Base-by-base conservation (phyloP, 1,140 invertebrate species). In the Metaphire vulgaris region DNA sequence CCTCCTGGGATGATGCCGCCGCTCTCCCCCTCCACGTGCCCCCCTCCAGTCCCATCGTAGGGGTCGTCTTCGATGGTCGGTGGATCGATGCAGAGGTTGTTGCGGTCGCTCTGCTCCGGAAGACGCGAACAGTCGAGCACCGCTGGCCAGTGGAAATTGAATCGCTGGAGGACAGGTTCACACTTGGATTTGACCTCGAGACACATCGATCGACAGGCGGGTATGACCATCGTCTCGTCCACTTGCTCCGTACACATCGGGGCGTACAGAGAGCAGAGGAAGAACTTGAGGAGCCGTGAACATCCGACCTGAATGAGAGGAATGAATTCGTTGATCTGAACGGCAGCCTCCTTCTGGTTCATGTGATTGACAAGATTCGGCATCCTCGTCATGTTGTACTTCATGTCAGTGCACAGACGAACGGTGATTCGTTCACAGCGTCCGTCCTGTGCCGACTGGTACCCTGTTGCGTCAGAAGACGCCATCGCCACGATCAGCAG, bases 301-400 rank as follows among this genome's bases (percentile, higher is more conserved):
- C 96, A 98, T 33, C 83, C 72, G 6, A 34, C 28, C 41, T 64
- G 33, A 30, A 73, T 41, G 72, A 73, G 72, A 16, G 56, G 74
- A 1, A 80, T 79, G 69, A 81, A 82, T 30, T 83, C 74, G 81
- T 83, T 80, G 69, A 82, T 78, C 56, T 82, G 78, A 6, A 79
- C 65, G 26, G 76, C 96, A 29, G 97, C 97, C 80, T 98, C 96
- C 81, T 97, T 94, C 87, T 99, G 96, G 80, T 92, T 96, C 70
- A 91, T 90, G 81, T 99, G 97, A 73, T 93, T 91, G 78, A 98
- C 87, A 33, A 97, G 83, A 87, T 98, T 99, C 1, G 96, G 96
- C 91, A 97, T 95, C 75, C 97, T 96, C 0, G 96, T 99, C 85
- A 92, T 89, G 86, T 98, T 99, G 86, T 99, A 99, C 33, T 90